Conservation (phyloP, 2,113 vertebrate genomes). For the Chamaetylas fuelleborni region DNA sequence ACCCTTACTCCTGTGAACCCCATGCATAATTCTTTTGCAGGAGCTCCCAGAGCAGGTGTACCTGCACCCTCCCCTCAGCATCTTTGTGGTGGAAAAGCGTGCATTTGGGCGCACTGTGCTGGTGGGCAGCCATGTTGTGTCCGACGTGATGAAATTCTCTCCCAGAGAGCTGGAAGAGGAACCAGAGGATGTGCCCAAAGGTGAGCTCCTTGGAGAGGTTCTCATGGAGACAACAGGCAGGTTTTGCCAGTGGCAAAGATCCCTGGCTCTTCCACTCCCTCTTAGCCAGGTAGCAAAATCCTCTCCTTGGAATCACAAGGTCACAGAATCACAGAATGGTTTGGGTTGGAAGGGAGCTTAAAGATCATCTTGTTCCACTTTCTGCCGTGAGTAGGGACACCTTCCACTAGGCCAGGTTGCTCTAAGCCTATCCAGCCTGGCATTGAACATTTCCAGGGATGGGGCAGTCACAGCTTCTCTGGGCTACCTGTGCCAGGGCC, state of each 20-base stretch:
- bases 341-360: background rate
- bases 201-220: slow-evolving; percentile 43
- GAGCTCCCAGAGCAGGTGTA: slow-evolving; percentile 89
- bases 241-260: background rate
- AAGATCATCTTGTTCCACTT: background rate
- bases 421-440: background rate
- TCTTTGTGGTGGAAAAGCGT: slow-evolving; percentile 87
- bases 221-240: background rate
- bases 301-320: background rate
- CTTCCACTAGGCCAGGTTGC: background rate
- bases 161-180: slow-evolving; percentile 74
- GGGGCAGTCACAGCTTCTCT: background rate
- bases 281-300: background rate
- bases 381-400: background rate
- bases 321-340: background rate
- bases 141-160: slow-evolving; percentile 83
- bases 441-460: background rate
- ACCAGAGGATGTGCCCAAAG: slow-evolving; percentile 36
- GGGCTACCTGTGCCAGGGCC: background rate
- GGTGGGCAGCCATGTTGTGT: slow-evolving; percentile 86
- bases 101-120: slow-evolving; percentile 86
- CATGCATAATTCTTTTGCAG: slow-evolving; percentile 49
- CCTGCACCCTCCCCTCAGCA: slow-evolving; percentile 90
- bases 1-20: background rate
- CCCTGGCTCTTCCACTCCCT: background rate